These are phyloP conservation scores for Petroica traversi DNA, from an alignment of 2,113 vertebrate genomes.

Conservation along the genomic window DNA sequence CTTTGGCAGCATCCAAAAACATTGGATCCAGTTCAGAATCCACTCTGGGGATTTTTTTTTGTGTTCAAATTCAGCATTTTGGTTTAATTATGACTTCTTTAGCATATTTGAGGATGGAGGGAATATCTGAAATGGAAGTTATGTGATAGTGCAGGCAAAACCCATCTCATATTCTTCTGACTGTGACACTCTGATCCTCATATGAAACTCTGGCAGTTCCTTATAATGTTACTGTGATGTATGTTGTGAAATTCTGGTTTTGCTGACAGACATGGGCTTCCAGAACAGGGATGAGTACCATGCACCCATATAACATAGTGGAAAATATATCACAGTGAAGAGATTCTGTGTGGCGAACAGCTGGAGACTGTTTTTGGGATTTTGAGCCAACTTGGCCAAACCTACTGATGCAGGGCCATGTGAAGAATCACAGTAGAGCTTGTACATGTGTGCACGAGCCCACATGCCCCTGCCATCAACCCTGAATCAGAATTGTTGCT, in stretches of 20 bases:
- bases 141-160: neutral
- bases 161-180: neutral
- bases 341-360: neutral
- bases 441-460: accelerated
- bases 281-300: neutral
- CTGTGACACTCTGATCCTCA: neutral
- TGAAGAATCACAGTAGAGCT: neutral
- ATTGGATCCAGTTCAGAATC: neutral
- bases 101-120: neutral
- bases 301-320: neutral
- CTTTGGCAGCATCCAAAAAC: neutral
- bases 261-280: neutral
- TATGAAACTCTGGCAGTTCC: neutral
- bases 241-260: neutral
- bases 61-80: neutral
- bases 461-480: accelerated
- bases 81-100: neutral
- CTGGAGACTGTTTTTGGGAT: neutral
- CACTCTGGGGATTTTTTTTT: neutral
- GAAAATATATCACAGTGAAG: neutral
- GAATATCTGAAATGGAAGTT: neutral
- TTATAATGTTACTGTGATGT: neutral
- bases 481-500: neutral
- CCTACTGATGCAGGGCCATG: accelerated
- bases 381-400: neutral